Base-by-base conservation (phyloP, 2,113 vertebrate species). In the Rhinolophus ferrumequinum region DNA sequence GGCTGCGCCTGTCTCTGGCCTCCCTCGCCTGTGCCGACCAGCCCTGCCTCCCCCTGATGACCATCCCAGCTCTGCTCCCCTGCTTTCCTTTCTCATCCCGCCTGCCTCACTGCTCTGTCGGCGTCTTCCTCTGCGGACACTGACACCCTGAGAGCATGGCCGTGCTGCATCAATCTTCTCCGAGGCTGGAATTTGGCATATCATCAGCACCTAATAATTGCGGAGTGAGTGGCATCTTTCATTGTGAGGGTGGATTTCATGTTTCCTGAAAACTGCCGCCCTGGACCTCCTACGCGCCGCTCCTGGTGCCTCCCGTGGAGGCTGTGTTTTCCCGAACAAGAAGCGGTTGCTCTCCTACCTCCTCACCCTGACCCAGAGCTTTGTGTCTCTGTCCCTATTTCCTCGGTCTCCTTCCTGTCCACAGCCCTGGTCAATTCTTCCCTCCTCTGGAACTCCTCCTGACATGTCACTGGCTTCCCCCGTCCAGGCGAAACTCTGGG, bases 31-130 rank as follows among this genome's bases (percentile, higher is more conserved):
- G 72, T 14, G 79, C 26, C 0, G 2, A 66, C 77, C 60, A 24
- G 47, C 60, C 77, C 72, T 54, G 60, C 41, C 30, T 5, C 9
- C 1, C 6, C 30, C 4, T 9, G 44, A 16, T 7, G 18, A 38
- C 10, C 18, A 10, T 44, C 33, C 14, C 64, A 5, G 26, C 21
- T 5, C 5, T 8, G 1, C 24, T 52, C 66, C 28, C 84, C 73
- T 5, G 26, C 56, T 35, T 56, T 47, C 47, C 50, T 10, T 56
- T 44, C 30, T 13, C 50, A 5, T 5, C 1, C 7, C 1, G 0
- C 38, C 60, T 0, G 0, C 41, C 21, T 54, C 24, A 2, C 26
- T 13, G 30, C 26, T 6, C 44, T 5, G 35, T 3, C 4, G 26
- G 24, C 24, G 30, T 47, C 66, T 69, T 22, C 77, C 35, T 3